These are phyloP conservation scores for Pipistrellus pygmaeus DNA, from an alignment of 2,797 vertebrate species.

Conservation along the genomic window DNA sequence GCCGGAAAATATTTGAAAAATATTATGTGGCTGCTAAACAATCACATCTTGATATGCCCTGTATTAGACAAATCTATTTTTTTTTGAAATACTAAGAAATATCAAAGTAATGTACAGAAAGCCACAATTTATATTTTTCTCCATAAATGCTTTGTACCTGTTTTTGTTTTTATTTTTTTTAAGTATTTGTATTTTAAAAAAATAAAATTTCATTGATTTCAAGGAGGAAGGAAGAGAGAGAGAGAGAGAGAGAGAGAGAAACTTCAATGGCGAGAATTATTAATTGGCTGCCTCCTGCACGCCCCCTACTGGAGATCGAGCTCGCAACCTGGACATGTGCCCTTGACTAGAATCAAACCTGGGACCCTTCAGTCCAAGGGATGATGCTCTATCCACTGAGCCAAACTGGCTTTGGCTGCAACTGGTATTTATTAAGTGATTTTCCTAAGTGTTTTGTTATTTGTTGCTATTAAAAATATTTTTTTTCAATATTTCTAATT, in stretches of 20 bases:
- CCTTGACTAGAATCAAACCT: too few species aligned
- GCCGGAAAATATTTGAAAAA: neutral
- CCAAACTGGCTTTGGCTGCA: neutral
- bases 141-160: neutral
- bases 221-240: too few species aligned
- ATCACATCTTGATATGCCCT: neutral
- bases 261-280: too few species aligned
- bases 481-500: slow-evolving; percentile 17
- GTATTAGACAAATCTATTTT: neutral
- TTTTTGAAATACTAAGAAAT: slow-evolving; percentile 33
- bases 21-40: neutral
- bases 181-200: too few species aligned
- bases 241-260: too few species aligned
- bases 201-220: too few species aligned
- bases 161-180: neutral
- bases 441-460: neutral
- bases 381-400: too few species aligned
- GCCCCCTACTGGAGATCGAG: too few species aligned
- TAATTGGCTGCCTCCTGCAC: too few species aligned
- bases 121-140: neutral
- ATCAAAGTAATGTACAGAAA: neutral
- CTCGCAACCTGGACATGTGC: too few species aligned
- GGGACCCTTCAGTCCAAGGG: too few species aligned
- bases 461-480: neutral
- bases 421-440: neutral